phyloP scores from a whole-genome alignment of 1,140 invertebrate species.

The Octopus sinensis region DNA sequence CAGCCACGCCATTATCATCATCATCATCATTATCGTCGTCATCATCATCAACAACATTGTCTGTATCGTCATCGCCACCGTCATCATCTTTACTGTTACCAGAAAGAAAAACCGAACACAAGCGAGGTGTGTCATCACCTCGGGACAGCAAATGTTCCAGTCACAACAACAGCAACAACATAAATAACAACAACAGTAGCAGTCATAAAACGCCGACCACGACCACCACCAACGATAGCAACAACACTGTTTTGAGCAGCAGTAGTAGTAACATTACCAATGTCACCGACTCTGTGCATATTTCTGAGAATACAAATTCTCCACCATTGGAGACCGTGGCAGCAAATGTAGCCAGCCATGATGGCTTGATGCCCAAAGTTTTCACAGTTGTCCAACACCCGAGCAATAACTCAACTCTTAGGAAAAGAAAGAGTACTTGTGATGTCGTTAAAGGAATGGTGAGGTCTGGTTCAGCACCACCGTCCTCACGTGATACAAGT shows the following conservation, averaged over 20 bases:
- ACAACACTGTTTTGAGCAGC: not conserved
- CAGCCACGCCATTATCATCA: not conserved
- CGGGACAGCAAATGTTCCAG: not conserved
- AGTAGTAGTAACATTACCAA: not conserved
- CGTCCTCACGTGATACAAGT: not conserved
- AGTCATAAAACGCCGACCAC: not conserved
- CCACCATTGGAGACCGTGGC: not conserved
- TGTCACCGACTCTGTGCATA: not conserved
- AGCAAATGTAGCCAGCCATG: not conserved
- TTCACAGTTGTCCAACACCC: not conserved
- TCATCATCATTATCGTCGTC: not conserved
- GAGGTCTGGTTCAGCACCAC: conserved; percentile 3
- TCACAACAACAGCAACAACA: not conserved
- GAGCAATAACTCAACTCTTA: not conserved
- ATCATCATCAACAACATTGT: not conserved
- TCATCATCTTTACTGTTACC: not conserved
- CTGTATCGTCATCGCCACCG: not conserved
- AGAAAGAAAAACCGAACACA: not conserved
- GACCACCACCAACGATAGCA: not conserved
- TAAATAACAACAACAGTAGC: not conserved
- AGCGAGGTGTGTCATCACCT: too few relatives aligned
- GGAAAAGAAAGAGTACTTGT: not conserved
- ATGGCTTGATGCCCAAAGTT: not conserved
- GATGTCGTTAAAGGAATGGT: conserved; percentile 3
- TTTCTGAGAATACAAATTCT: not conserved